Percentiles rank a stretch among this genome's conserved stretches.
Evolutionary conservation across 2,113 vertebrate species (phyloP).

Genomic region (Pseudorectes ferrugineus): DNA sequence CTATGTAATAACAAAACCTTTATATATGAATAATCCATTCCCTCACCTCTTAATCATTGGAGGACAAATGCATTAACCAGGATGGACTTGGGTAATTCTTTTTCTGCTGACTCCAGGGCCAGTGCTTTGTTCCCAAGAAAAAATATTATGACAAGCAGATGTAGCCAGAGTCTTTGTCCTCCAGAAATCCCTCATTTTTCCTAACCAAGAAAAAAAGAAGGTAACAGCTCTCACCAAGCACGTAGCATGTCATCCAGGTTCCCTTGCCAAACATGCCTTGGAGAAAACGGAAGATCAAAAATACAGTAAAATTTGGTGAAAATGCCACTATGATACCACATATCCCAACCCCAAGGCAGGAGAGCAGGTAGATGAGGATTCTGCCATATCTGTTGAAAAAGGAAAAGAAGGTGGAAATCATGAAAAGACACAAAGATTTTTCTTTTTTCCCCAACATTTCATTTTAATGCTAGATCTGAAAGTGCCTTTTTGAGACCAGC

Average conservation of each 20-base stretch:
- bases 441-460: not conserved
- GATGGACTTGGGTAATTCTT: not conserved
- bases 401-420: not conserved
- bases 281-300: conserved; percentile 87
- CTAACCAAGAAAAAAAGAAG: not conserved
- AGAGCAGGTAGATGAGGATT: conserved; percentile 83
- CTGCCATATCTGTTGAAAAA: conserved; percentile 83
- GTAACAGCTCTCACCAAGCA: conserved; percentile 81
- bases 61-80: not conserved
- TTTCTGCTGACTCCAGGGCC: not conserved
- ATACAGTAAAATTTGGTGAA: conserved; percentile 80
- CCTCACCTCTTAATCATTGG: not conserved
- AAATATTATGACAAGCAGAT: not conserved
- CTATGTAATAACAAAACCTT: not conserved
- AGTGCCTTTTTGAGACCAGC: not conserved
- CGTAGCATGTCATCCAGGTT: conserved; percentile 90
- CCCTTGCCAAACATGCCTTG: conserved; percentile 91
- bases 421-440: not conserved
- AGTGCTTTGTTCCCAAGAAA: not conserved
- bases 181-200: not conserved
- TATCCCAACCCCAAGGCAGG: conserved; percentile 81
- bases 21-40: not conserved
- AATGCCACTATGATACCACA: conserved; percentile 87
- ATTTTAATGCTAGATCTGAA: not conserved
- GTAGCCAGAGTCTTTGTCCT: not conserved